phyloP scores from a whole-genome alignment of 2,113 vertebrate genomes.

The Mustela lutreola region DNA sequence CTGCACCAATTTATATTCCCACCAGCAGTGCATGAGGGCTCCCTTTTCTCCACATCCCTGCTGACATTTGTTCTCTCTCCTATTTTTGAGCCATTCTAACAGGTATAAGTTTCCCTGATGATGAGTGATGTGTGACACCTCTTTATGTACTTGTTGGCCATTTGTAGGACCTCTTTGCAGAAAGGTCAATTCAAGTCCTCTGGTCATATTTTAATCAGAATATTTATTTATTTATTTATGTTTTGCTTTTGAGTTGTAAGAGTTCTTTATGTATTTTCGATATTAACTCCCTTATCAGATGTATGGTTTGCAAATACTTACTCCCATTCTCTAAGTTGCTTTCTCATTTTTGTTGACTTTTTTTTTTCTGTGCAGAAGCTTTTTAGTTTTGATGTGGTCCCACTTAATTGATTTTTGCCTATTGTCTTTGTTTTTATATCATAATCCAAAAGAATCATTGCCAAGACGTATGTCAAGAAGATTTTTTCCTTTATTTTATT shows the following conservation, averaged over 20 bases:
- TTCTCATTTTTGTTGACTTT: background rate
- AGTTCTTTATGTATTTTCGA: background rate
- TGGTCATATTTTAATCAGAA: background rate
- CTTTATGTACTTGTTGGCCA: background rate
- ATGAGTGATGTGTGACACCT: background rate
- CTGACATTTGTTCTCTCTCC: background rate
- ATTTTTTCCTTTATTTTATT: background rate
- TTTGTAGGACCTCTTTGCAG: background rate
- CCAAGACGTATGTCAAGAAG: background rate
- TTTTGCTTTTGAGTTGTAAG: background rate
- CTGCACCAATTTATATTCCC: background rate
- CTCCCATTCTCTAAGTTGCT: background rate
- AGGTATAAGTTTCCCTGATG: background rate
- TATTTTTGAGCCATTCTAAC: background rate
- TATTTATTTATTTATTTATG: background rate
- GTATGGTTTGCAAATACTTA: constrained; percentile 2
- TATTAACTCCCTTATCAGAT: background rate
- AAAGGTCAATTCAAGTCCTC: background rate
- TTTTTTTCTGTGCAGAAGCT: background rate
- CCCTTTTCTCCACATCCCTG: background rate
- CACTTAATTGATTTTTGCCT: background rate
- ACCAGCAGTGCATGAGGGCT: background rate
- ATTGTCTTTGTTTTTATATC: background rate
- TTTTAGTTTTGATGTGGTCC: constrained; percentile 1
- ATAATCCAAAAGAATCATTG: background rate